Percentiles rank a stretch among this genome's conserved stretches.
These are phyloP conservation scores for Nannoperca australis DNA, from an alignment of 2,797 vertebrate species.

Conservation along the genomic window DNA sequence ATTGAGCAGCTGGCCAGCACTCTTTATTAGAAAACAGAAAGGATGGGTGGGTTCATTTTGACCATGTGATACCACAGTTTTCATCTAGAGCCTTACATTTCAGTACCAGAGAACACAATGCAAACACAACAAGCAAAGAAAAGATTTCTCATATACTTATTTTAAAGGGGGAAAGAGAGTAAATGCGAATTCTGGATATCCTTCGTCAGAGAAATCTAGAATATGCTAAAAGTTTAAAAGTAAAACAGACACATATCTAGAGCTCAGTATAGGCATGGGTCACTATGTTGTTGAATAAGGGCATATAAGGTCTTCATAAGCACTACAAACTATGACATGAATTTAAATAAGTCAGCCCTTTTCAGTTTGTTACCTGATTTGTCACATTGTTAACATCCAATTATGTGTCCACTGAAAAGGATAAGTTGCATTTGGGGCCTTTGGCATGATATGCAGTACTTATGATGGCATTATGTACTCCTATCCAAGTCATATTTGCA, in stretches of 20 bases:
- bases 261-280: conserved; percentile 81
- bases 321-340: conserved; percentile 69
- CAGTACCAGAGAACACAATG: conserved; percentile 65
- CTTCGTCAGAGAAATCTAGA: conserved; percentile 88
- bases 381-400: conserved; percentile 56
- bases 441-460: conserved; percentile 73
- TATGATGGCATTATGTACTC: conserved; percentile 81
- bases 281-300: conserved; percentile 81
- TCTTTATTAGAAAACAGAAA: conserved; percentile 59
- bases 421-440: conserved; percentile 32
- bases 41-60: conserved; percentile 69
- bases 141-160: conserved; percentile 84
- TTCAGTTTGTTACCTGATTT: conserved; percentile 45
- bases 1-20: conserved; percentile 64
- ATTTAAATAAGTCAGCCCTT: conserved; percentile 30
- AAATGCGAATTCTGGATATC: conserved; percentile 84
- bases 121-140: conserved; percentile 82
- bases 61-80: conserved; percentile 75
- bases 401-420: conserved; percentile 50
- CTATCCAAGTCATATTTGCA: conserved; percentile 83
- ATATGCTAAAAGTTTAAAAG: conserved; percentile 83
- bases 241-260: conserved; percentile 84
- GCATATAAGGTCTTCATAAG: conserved; percentile 81
- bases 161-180: conserved; percentile 81
- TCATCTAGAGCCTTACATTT: conserved; percentile 77